Base-by-base conservation (phyloP, 2,888 invertebrate species). In the Cheilosia variabilis region DNA sequence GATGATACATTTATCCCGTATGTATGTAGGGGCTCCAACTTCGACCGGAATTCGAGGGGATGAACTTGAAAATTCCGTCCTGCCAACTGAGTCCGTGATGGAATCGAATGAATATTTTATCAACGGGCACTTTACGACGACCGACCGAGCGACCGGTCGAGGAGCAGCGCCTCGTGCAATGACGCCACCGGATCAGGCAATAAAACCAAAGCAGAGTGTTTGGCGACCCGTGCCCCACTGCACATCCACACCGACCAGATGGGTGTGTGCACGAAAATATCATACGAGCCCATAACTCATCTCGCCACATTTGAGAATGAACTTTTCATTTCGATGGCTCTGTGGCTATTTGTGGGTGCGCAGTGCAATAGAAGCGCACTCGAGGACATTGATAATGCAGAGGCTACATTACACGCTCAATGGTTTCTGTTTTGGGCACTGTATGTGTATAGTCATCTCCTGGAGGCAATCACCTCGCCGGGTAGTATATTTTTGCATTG, bases 41-140 rank as follows among this genome's bases (percentile, higher is more conserved):
- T 63, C 57, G 47, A 58, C 57, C 72, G 79, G 72, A 77, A 72
- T 58, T 77, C 72, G 72, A 76, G 81, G 86, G 86, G 76, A 81
- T 86, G 86, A 86, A 86, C 86, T 86, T 86, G 86, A 86, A 86
- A 86, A 86, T 76, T 81, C 68, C 68, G 66, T 76, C 66, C 86
- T 81, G 80, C 84, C 84, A 78, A 78, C 77, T 78, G 83, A 71
- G 79, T 79, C 55, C 75, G 45, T 89, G 89, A 89, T 88, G 89
- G 88, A 87, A 89, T 87, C 89, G 88, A 88, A 89, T 89, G 89
- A 89, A 89, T 89, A 89, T 89, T 89, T 89, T 89, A 89, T 89
- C 88, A 87, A 53, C 76, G 86, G 75, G 50, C 69, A 71, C 71
- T 86, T 62, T 75, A 43, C 84, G 73, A 71, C 52, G 7, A 55